Evolutionary conservation across 2,888 invertebrate species (phyloP).

Genomic region (Leucozona laternaria): DNA sequence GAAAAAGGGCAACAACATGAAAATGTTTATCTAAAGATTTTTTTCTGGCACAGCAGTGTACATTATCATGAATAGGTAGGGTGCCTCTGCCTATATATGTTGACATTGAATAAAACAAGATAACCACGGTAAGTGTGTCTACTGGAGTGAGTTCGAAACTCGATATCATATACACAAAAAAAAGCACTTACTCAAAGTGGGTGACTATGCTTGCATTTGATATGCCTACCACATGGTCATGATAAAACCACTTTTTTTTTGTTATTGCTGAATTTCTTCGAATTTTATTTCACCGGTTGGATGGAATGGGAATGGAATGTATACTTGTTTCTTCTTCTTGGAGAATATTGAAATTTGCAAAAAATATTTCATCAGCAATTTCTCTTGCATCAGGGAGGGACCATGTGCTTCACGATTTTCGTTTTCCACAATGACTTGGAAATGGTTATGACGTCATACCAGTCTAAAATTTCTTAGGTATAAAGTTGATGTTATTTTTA

Average conservation of each 20-base stretch:
- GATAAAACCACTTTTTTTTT: not conserved
- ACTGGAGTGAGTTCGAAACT: not conserved
- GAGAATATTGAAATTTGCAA: conserved; percentile 19
- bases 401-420: not conserved
- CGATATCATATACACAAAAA: not conserved
- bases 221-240: conserved; percentile 19
- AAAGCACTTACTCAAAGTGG: not conserved
- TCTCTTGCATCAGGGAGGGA: not conserved
- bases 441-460: conserved; percentile 15
- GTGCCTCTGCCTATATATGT: not conserved
- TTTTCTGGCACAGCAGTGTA: not conserved
- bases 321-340: conserved; percentile 1
- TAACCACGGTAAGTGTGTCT: not conserved
- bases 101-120: conserved; percentile 11
- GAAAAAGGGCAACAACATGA: too few relatives aligned
- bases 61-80: not conserved
- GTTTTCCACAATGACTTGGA: conserved; percentile 8
- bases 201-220: not conserved
- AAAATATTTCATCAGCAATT: conserved; percentile 57
- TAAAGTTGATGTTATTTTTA: conserved; percentile 24
- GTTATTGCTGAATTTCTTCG: not conserved
- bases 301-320: not conserved
- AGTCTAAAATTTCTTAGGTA: not conserved
- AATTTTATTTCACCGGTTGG: conserved; percentile 5
- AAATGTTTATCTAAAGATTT: too few relatives aligned